Conservation (phyloP, 2,888 invertebrate species). For the Neria commutata region DNA sequence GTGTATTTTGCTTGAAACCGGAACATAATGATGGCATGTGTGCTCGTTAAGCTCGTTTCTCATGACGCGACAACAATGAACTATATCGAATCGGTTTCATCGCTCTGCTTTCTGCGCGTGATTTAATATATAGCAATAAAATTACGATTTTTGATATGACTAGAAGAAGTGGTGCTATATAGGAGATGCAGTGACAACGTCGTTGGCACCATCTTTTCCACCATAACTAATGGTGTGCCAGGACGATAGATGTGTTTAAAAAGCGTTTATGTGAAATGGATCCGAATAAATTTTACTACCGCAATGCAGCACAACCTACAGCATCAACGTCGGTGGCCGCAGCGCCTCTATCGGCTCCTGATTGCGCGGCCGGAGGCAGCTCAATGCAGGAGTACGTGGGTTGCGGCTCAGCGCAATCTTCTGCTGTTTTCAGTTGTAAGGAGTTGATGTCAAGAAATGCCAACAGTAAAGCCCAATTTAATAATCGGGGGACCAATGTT, state of each 20-base stretch:
- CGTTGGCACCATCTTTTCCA: constrained; percentile 10
- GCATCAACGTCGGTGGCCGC: constrained; percentile 42
- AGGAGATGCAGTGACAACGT: not conserved
- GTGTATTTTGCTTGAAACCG: no score
- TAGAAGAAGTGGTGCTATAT: not conserved
- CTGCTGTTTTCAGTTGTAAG: constrained; percentile 35
- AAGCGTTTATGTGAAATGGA: constrained; percentile 46
- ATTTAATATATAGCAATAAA: no score
- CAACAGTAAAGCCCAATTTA: constrained; percentile 36
- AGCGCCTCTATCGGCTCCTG: constrained; percentile 41
- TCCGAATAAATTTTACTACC: constrained; percentile 56
- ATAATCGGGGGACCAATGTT: constrained; percentile 33
- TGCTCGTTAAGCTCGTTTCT: no score
- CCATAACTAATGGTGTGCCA: constrained; percentile 4
- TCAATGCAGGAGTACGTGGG: constrained; percentile 37
- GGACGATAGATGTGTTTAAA: constrained; percentile 6
- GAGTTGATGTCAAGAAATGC: constrained; percentile 38
- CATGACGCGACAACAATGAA: no score
- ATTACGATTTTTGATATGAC: no score
- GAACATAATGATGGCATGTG: no score
- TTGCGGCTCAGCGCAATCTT: constrained; percentile 36
- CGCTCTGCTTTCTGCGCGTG: constrained; percentile 9
- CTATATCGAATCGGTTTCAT: no score
- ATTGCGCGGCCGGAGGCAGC: constrained; percentile 23
- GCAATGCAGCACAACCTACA: constrained; percentile 41